Evolutionary conservation across 2,113 vertebrate genomes (phyloP).

Genomic region (Phasianus colchicus): DNA sequence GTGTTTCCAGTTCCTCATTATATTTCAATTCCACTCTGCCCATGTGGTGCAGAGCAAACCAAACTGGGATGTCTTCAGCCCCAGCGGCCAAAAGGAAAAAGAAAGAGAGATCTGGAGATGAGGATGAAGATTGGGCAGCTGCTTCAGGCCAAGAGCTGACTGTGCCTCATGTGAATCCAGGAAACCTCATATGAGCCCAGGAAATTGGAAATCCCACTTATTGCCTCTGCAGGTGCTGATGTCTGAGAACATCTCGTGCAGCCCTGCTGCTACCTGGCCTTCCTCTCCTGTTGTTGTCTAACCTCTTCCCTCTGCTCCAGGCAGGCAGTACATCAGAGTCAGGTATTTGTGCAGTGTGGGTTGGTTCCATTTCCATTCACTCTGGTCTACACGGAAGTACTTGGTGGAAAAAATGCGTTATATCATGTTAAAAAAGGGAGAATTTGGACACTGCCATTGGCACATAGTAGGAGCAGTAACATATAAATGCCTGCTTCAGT

Average conservation of each 20-base stretch:
- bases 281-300: rapidly evolving
- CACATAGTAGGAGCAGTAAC: rapidly evolving
- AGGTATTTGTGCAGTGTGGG: not conserved
- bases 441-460: rapidly evolving
- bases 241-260: not conserved
- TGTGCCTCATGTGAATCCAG: not conserved
- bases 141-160: not conserved
- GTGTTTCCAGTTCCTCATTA: not conserved
- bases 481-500: rapidly evolving
- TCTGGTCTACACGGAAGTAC: not conserved
- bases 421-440: not conserved
- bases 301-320: not conserved
- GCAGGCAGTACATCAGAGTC: not conserved
- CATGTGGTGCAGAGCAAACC: not conserved
- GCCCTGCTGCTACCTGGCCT: not conserved
- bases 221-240: not conserved
- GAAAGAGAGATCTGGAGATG: not conserved
- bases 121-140: not conserved
- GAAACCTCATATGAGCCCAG: not conserved
- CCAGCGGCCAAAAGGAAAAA: not conserved
- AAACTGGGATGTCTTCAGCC: not conserved
- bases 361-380: not conserved
- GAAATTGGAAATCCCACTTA: not conserved
- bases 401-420: not conserved
- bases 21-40: not conserved